Evolutionary conservation across 2,113 vertebrate genomes (phyloP), one percentile per base, ranked within the genome.

Genomic region (Mastomys coucha): DNA sequence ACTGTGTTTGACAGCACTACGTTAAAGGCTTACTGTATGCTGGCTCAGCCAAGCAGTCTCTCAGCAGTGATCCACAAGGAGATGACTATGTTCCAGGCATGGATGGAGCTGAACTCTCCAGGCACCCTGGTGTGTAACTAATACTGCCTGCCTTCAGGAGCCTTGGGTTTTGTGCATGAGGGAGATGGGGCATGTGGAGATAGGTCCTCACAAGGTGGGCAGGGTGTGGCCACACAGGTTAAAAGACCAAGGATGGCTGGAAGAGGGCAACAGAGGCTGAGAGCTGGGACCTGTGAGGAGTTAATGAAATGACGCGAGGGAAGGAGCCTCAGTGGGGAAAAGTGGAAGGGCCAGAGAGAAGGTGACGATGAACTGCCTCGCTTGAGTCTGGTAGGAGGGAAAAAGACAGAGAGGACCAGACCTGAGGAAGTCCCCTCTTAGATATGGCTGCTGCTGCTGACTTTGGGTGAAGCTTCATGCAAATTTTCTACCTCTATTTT

Each of bases 241-340:
- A 17, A 31, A 49, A 42, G 39, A 65, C 28, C 84, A 49, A 53
- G 7, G 22, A 16, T 16, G 16, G 39, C 51, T 7, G 28, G 45
- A 28, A 65, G 5, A 17, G 20, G 26, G 58, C 17, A 86, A 16
- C 19, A 9, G 19, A 31, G 39, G 12, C 24, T 16, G 26, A 78
- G 36, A 87, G 33, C 86, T 93, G 39, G 36, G 26, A 42, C 67
- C 1, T 7, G 19, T 26, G 17, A 39, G 13, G 75, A 60, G 16
- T 53, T 53, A 60, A 69, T 63, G 36, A 58, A 69, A 19, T 39
- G 63, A 16, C 31, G n/a, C 0, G 9, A 39, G 39, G 36, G 36
- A 69, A 76, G 86, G 60, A 22, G 12, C 7, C 51, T 20, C 0
- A 1, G 51, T 58, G 4, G 0, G 12, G 13, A 16, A 5, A 33